These are phyloP conservation scores for Pterocles burchelli DNA, from an alignment of 2,113 vertebrate species.

Conservation along the genomic window DNA sequence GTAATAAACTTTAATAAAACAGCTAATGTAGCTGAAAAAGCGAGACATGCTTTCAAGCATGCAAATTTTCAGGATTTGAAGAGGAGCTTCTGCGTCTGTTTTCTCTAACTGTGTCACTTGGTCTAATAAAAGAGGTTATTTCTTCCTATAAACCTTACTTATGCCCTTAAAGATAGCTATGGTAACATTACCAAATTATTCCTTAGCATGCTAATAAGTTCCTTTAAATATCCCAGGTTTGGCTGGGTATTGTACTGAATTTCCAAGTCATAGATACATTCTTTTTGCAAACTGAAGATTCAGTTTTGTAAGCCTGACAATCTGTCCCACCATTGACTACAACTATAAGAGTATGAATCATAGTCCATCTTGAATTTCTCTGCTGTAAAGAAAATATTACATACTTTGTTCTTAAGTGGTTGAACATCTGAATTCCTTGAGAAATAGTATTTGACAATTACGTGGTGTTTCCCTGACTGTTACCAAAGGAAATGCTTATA, in stretches of 20 bases:
- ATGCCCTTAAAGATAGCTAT: neutral
- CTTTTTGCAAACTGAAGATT: neutral
- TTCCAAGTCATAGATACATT: neutral
- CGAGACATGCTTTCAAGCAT: neutral
- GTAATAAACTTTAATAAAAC: neutral
- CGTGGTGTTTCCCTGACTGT: neutral
- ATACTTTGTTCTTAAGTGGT: neutral
- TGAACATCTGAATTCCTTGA: neutral
- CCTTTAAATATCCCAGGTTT: neutral
- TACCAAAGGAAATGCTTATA: neutral
- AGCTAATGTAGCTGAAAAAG: neutral
- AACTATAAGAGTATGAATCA: neutral
- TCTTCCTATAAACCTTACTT: neutral
- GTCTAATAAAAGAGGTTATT: neutral
- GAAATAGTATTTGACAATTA: neutral
- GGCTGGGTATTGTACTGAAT: neutral
- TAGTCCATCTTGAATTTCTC: neutral
- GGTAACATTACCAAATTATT: neutral
- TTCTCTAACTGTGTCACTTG: neutral
- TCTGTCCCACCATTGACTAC: neutral
- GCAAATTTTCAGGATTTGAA: neutral
- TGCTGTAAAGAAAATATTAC: neutral
- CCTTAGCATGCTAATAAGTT: neutral
- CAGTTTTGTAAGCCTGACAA: neutral
- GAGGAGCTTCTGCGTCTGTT: neutral